phyloP scores from a whole-genome alignment of 2,888 invertebrate species.

The Eilema sororculum region DNA sequence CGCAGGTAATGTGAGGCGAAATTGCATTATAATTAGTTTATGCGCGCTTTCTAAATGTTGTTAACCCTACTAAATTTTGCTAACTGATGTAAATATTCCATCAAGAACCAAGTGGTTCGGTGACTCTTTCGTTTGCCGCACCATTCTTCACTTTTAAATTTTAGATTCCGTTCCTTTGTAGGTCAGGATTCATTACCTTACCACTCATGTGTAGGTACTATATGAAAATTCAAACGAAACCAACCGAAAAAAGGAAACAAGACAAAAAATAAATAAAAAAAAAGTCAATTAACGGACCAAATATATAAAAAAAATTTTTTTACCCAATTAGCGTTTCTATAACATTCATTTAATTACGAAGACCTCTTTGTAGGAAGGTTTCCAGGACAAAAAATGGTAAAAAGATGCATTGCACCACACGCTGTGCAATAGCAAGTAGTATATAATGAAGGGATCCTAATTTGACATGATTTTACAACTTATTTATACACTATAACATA shows the following conservation, averaged over 20 bases:
- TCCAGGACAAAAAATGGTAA: not conserved
- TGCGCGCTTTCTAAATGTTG: constrained; percentile 69
- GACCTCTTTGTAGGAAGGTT: not conserved
- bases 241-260: too few relatives aligned
- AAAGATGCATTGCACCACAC: not conserved
- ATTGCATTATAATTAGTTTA: constrained; percentile 68
- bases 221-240: too few relatives aligned
- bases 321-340: not conserved
- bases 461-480: not conserved
- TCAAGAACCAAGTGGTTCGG: too few relatives aligned
- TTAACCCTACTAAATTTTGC: constrained; percentile 56
- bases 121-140: too few relatives aligned
- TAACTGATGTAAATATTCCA: too few relatives aligned
- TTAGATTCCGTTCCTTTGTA: too few relatives aligned
- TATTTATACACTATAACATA: not conserved
- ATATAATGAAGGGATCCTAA: not conserved
- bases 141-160: too few relatives aligned
- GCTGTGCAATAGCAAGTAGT: not conserved
- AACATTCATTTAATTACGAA: not conserved
- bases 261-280: too few relatives aligned
- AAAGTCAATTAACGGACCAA: too few relatives aligned
- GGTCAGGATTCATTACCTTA: too few relatives aligned
- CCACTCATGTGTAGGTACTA: too few relatives aligned
- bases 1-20: constrained; percentile 59
- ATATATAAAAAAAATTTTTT: too few relatives aligned